These are phyloP conservation scores for Coranthus polyacanthus DNA, from an alignment of 2,797 vertebrate genomes.

Conservation along the genomic window DNA sequence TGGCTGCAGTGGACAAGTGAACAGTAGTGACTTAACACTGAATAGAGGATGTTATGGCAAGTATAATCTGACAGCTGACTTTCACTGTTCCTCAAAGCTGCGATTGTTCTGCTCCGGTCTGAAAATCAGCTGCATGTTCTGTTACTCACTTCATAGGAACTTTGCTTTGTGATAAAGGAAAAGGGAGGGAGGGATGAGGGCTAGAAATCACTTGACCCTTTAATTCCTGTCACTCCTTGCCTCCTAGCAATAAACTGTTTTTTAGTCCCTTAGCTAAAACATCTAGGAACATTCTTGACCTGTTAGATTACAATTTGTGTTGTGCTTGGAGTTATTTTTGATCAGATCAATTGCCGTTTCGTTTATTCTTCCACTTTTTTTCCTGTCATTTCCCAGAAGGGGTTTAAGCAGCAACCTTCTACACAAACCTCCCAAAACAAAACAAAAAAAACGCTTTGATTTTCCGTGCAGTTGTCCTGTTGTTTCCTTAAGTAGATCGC, in stretches of 20 bases:
- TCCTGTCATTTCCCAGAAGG: background rate
- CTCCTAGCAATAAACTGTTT: background rate
- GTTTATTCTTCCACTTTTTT: background rate
- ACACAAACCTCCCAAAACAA: background rate
- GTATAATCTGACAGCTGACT: slow-evolving; percentile 45
- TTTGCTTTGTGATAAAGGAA: slow-evolving; percentile 31
- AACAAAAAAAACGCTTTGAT: background rate
- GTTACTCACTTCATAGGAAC: slow-evolving; percentile 25
- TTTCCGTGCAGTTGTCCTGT: background rate
- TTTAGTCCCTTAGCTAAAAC: background rate
- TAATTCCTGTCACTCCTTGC: slow-evolving; percentile 16
- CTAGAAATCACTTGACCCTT: slow-evolving; percentile 11
- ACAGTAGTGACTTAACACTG: slow-evolving; percentile 27
- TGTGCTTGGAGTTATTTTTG: background rate
- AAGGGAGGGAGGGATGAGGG: slow-evolving; percentile 12
- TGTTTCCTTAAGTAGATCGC: too few species aligned
- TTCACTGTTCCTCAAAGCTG: slow-evolving; percentile 45
- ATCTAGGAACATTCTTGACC: background rate
- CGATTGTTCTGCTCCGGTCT: slow-evolving; percentile 37
- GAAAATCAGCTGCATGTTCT: slow-evolving; percentile 16
- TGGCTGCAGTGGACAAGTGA: slow-evolving; percentile 16
- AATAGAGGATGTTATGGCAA: slow-evolving; percentile 23
- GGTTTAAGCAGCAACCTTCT: too few species aligned
- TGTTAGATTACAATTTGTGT: background rate
- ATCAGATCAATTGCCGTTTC: background rate